These are phyloP conservation scores for Meteorus sp. DNA, from an alignment of 1,140 invertebrate genomes.

Conservation along the genomic window DNA sequence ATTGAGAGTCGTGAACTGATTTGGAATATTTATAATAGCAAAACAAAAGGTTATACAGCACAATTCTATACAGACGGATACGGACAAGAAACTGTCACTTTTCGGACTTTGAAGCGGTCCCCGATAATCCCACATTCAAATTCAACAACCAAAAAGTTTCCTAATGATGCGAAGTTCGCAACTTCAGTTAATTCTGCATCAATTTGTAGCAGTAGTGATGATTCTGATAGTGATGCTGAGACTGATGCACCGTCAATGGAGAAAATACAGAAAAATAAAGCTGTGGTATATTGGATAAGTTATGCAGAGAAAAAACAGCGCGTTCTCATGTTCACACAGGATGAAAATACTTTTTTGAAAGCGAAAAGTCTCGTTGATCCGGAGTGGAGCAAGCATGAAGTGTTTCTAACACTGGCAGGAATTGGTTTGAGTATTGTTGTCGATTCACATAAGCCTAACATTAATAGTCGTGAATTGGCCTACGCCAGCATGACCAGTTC, in stretches of 20 bases:
- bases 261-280: conserved; percentile 59
- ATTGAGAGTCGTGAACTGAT: conserved; percentile 69
- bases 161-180: conserved; percentile 25
- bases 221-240: conserved; percentile 39
- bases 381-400: conserved; percentile 70
- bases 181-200: conserved; percentile 32
- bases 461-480: conserved; percentile 62
- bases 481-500: conserved; percentile 69
- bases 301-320: conserved; percentile 76
- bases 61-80: conserved; percentile 70
- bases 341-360: conserved; percentile 72
- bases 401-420: conserved; percentile 71
- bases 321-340: conserved; percentile 79
- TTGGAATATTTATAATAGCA: conserved; percentile 85
- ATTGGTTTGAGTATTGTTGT: conserved; percentile 67
- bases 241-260: conserved; percentile 33
- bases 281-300: conserved; percentile 82
- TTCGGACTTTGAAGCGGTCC: conserved; percentile 64
- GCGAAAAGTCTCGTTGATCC: conserved; percentile 71
- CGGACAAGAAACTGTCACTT: conserved; percentile 70
- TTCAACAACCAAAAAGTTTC: conserved; percentile 22
- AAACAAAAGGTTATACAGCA: conserved; percentile 70
- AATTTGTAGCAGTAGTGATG: conserved; percentile 38
- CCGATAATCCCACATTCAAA: conserved; percentile 24
- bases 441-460: conserved; percentile 28